Evolutionary conservation across 2,888 invertebrate species (phyloP).

Genomic region (Timandra comae): DNA sequence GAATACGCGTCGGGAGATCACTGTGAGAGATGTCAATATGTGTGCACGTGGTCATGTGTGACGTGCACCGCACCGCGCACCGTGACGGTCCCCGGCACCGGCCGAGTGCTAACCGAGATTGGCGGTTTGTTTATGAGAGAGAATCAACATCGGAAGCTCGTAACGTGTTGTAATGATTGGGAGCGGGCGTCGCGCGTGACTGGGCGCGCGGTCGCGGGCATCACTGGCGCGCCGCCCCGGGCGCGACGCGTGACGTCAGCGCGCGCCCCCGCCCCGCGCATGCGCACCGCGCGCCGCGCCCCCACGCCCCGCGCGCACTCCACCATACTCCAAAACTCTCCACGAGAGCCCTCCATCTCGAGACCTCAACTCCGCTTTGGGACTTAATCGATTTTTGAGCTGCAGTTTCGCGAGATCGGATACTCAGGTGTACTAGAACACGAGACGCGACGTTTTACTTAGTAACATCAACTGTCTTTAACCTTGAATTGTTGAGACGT

Average conservation of each 20-base stretch:
- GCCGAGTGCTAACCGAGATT: constrained; percentile 23
- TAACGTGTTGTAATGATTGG: constrained; percentile 49
- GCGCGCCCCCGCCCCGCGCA: constrained; percentile 60
- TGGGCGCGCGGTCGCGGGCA: constrained; percentile 65
- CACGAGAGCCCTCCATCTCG: constrained; percentile 67
- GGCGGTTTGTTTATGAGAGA: constrained; percentile 42
- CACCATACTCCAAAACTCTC: constrained; percentile 57
- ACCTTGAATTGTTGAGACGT: too few species aligned
- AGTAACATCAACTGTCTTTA: too few species aligned
- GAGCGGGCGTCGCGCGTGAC: constrained; percentile 65
- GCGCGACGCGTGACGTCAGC: constrained; percentile 68
- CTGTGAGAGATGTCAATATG: constrained; percentile 24
- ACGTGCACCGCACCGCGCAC: constrained; percentile 16
- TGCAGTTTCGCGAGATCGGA: constrained; percentile 62
- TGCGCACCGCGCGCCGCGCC: constrained; percentile 40
- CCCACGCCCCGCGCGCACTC: constrained; percentile 17
- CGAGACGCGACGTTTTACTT: too few species aligned
- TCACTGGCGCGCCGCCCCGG: constrained; percentile 67
- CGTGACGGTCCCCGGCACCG: constrained; percentile 15
- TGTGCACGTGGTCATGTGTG: constrained; percentile 35
- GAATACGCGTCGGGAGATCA: constrained; percentile 27
- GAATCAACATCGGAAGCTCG: constrained; percentile 65
- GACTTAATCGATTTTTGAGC: constrained; percentile 73
- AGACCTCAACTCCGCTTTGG: constrained; percentile 72
- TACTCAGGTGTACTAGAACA: constrained; percentile 49